A percentile compares a stretch with the other conserved stretches of the same genome.
Evolutionary conservation across 1,140 invertebrate genomes (phyloP).

Genomic region (Papilio dardanus): DNA sequence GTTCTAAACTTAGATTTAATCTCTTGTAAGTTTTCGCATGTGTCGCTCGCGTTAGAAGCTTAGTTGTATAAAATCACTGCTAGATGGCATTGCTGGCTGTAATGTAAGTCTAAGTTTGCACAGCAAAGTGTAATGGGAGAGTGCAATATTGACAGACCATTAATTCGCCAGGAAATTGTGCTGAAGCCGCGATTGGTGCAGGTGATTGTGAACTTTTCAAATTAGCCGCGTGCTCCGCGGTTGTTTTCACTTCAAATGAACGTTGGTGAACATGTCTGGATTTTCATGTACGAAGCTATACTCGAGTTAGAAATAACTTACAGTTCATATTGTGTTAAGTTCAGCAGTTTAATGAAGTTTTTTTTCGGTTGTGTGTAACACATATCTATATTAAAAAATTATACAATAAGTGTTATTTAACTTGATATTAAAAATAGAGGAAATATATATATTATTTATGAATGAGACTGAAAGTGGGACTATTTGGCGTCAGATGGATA

Average conservation of each 20-base stretch:
- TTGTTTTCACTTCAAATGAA: conserved; percentile 74
- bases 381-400: no score
- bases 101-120: conserved; percentile 65
- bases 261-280: conserved; percentile 42
- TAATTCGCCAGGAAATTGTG: conserved; percentile 81
- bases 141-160: conserved; percentile 82
- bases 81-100: conserved; percentile 75
- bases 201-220: conserved; percentile 82
- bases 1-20: not conserved
- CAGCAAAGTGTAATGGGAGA: conserved; percentile 78
- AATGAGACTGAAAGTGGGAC: conserved; percentile 11
- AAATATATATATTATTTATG: conserved; percentile 13
- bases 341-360: not conserved
- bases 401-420: no score
- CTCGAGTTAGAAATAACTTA: not conserved
- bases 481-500: conserved; percentile 63
- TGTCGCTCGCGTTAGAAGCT: conserved; percentile 51
- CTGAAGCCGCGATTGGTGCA: conserved; percentile 71
- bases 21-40: conserved; percentile 15
- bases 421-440: not conserved
- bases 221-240: conserved; percentile 73
- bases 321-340: not conserved
- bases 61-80: conserved; percentile 64
- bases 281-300: conserved; percentile 46
- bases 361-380: no score